Percentiles rank a stretch among this genome's conserved stretches.
These are phyloP conservation scores for Cirrhinus molitorella DNA, from an alignment of 2,797 vertebrate species.

Conservation along the genomic window DNA sequence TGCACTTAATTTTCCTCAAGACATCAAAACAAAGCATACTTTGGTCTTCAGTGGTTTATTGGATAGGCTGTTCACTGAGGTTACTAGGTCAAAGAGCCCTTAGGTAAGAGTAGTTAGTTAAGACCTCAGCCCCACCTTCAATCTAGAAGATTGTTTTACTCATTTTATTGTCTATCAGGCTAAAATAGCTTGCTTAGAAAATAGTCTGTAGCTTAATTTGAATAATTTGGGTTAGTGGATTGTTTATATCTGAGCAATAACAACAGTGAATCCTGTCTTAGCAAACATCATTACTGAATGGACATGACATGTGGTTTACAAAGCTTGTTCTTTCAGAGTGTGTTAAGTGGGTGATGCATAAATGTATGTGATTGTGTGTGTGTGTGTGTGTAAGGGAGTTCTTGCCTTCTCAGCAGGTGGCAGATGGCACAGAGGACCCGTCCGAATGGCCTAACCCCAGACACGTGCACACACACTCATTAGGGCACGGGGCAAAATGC, in stretches of 20 bases:
- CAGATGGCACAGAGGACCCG: constrained; percentile 52
- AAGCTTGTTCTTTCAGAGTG: constrained; percentile 24
- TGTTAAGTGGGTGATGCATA: constrained; percentile 4
- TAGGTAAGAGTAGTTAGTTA: background rate
- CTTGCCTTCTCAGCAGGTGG: constrained; percentile 51
- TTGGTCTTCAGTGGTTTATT: background rate
- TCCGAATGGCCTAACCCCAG: constrained; percentile 39
- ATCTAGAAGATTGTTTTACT: background rate
- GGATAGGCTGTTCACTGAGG: background rate
- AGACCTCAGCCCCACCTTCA: background rate
- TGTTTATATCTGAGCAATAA: background rate
- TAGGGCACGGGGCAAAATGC: constrained; percentile 57
- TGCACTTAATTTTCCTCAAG: background rate
- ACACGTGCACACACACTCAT: constrained; percentile 48
- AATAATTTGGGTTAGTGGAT: background rate
- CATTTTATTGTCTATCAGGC: background rate
- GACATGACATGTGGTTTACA: background rate
- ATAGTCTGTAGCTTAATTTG: background rate
- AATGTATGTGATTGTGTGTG: constrained; percentile 1
- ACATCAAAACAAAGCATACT: background rate
- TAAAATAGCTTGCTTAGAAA: background rate
- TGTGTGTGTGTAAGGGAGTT: constrained; percentile 24
- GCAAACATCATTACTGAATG: background rate
- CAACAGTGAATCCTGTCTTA: background rate
- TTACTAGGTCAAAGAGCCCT: background rate